Conservation (phyloP, 2,888 invertebrate genomes). For the Clepsis dumicolana region DNA sequence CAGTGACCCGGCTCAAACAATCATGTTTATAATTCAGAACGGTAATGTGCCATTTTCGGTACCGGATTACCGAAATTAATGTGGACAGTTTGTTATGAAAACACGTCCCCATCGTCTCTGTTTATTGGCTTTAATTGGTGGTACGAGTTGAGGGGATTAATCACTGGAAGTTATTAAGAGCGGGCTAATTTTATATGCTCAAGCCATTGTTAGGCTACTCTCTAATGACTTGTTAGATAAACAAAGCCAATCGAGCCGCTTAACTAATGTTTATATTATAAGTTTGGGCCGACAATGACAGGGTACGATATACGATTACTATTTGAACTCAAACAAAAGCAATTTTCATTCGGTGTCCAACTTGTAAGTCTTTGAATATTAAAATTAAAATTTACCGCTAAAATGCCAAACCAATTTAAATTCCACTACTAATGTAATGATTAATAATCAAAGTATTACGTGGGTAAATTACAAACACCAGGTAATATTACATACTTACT, state of each 20-base stretch:
- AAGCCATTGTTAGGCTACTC: not conserved
- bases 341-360: not conserved
- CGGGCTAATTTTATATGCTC: not conserved
- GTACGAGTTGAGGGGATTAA: slow-evolving; percentile 10
- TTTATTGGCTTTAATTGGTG: slow-evolving; percentile 13
- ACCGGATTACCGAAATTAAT: slow-evolving; percentile 18
- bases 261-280: not conserved
- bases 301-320: not conserved
- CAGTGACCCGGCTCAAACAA: slow-evolving; percentile 49
- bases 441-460: not conserved
- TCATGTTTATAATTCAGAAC: slow-evolving; percentile 29
- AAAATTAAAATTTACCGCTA: not conserved
- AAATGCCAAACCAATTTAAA: not conserved
- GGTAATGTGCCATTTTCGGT: slow-evolving; percentile 21
- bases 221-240: slow-evolving; percentile 6
- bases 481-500: not conserved
- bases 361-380: not conserved
- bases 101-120: not conserved
- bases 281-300: not conserved
- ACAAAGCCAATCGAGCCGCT: slow-evolving; percentile 1
- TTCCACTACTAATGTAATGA: not conserved
- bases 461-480: not conserved
- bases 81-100: slow-evolving; percentile 19
- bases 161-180: not conserved
- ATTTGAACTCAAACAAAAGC: not conserved